Conservation (phyloP, 1,140 invertebrate genomes). For the Scaptomyza hsui region DNA sequence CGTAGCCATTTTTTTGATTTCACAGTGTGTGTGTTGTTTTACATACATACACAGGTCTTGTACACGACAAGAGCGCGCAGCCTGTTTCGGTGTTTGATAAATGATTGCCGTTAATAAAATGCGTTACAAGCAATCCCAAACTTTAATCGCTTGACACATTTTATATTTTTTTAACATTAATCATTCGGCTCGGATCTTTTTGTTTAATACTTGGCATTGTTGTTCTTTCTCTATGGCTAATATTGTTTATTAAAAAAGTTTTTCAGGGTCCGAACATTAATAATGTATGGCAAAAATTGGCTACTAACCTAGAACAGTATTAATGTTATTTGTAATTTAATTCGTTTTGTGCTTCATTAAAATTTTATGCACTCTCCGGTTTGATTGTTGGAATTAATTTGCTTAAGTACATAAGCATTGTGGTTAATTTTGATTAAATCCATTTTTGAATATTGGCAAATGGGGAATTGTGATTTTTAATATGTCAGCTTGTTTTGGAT, state of each 20-base stretch:
- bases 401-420: slow-evolving; percentile 39
- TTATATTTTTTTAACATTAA: slow-evolving; percentile 73
- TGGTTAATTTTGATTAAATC: slow-evolving; percentile 59
- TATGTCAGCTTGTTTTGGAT: slow-evolving; percentile 27
- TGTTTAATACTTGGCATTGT: slow-evolving; percentile 29
- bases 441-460: background rate
- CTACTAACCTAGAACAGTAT: slow-evolving; percentile 30
- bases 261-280: slow-evolving; percentile 28
- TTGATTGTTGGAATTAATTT: slow-evolving; percentile 39
- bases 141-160: slow-evolving; percentile 75
- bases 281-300: slow-evolving; percentile 49
- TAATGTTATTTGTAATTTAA: slow-evolving; percentile 54
- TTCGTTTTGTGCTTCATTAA: slow-evolving; percentile 52
- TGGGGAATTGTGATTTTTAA: background rate
- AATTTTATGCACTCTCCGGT: slow-evolving; percentile 55
- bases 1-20: slow-evolving; percentile 23
- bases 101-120: slow-evolving; percentile 76
- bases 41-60: background rate
- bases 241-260: background rate
- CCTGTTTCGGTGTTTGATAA: slow-evolving; percentile 57
- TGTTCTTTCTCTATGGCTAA: background rate
- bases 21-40: background rate
- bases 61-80: background rate
- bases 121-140: slow-evolving; percentile 55
- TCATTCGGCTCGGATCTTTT: slow-evolving; percentile 67